phyloP scores from a whole-genome alignment of 2,888 invertebrate genomes.

The Yponomeuta malinellus region DNA sequence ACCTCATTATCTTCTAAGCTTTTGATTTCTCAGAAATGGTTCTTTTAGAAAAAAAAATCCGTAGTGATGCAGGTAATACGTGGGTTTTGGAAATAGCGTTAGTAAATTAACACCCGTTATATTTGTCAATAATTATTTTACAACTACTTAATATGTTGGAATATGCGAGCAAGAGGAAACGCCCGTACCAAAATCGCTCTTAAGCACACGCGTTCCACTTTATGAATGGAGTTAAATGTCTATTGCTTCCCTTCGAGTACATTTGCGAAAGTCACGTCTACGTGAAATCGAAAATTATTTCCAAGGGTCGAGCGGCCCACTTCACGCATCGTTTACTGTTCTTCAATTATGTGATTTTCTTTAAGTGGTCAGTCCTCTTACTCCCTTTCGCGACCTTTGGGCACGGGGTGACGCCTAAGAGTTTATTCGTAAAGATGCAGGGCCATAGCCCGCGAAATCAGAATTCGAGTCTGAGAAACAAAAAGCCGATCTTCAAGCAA shows the following conservation, averaged over 20 bases:
- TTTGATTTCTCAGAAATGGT: no score
- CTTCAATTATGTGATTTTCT: constrained; percentile 74
- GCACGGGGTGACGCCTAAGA: constrained; percentile 24
- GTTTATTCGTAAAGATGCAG: not conserved
- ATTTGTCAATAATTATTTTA: no score
- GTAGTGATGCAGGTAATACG: no score
- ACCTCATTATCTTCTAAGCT: no score
- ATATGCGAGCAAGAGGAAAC: no score
- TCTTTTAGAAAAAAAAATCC: no score
- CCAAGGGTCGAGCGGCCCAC: constrained; percentile 45
- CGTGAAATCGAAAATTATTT: constrained; percentile 46
- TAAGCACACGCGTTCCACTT: no score
- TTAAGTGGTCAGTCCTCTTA: constrained; percentile 65
- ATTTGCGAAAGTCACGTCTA: constrained; percentile 44
- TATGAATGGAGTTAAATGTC: no score
- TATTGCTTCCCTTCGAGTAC: not conserved
- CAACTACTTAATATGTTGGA: no score
- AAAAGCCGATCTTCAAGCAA: not conserved
- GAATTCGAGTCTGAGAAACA: not conserved
- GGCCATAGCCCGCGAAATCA: not conserved
- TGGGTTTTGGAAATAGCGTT: no score
- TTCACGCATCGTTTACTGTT: constrained; percentile 71
- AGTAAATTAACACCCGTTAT: no score
- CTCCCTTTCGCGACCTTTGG: constrained; percentile 35
- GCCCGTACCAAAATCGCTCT: no score